phyloP scores from a whole-genome alignment of 2,888 invertebrate species.

The Hedya salicella region DNA sequence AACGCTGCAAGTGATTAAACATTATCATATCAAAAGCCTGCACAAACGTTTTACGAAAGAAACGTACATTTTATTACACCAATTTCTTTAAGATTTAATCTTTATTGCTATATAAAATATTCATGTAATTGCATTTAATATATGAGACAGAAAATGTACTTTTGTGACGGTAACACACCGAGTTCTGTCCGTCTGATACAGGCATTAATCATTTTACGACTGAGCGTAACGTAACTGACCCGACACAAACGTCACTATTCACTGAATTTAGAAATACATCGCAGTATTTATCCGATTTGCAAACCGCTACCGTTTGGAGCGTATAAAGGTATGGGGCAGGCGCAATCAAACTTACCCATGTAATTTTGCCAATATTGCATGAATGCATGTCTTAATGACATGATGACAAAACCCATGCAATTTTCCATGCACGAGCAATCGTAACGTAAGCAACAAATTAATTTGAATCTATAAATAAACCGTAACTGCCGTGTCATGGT shows the following conservation, averaged over 20 bases:
- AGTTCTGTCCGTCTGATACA: not conserved
- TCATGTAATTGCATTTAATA: not conserved
- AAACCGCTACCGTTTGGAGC: slow-evolving; percentile 21
- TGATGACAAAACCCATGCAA: slow-evolving; percentile 20
- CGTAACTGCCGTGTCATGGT: not conserved
- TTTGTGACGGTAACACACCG: not conserved
- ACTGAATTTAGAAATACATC: slow-evolving; percentile 26
- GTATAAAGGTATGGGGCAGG: slow-evolving; percentile 6
- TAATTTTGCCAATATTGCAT: slow-evolving; percentile 19
- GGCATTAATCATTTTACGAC: not conserved
- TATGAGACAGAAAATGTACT: slow-evolving; percentile 2
- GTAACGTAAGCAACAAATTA: not conserved
- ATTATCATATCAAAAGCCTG: no score
- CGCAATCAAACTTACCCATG: slow-evolving; percentile 17
- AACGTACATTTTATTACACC: not conserved
- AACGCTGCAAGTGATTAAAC: no score
- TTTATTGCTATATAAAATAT: not conserved
- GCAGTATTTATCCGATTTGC: slow-evolving; percentile 17
- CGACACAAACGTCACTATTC: not conserved
- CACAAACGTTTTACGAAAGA: not conserved
- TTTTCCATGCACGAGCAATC: slow-evolving; percentile 22
- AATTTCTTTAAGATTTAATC: not conserved
- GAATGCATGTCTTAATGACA: slow-evolving; percentile 8
- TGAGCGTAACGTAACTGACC: slow-evolving; percentile 1
- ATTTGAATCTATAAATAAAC: not conserved